Evolutionary conservation across 2,113 vertebrate species (phyloP).

Genomic region (Percopsis transmontana): DNA sequence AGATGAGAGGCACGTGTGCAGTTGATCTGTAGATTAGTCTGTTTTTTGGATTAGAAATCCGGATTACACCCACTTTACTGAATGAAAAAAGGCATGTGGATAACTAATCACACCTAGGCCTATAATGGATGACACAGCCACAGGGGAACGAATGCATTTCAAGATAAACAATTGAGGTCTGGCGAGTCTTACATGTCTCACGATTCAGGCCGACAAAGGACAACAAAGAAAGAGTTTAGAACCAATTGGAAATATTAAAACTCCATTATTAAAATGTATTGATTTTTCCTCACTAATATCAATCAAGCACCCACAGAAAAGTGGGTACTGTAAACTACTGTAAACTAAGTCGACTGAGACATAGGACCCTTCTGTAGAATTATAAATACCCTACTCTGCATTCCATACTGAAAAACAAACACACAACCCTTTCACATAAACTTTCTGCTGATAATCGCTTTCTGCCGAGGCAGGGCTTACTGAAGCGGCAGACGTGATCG

Average conservation of each 20-base stretch:
- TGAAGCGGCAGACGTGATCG: conserved; percentile 54
- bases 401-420: not conserved
- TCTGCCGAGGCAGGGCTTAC: not conserved
- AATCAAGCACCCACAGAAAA: not conserved
- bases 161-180: not conserved
- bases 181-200: too few relatives aligned
- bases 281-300: too few relatives aligned
- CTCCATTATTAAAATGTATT: too few relatives aligned
- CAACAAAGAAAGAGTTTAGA: too few relatives aligned
- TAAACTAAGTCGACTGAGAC: too few relatives aligned
- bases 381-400: not conserved
- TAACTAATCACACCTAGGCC: conserved; percentile 32
- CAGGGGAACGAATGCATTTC: not conserved
- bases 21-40: conserved; percentile 74
- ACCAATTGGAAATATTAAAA: too few relatives aligned
- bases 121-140: conserved; percentile 14
- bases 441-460: conserved; percentile 34
- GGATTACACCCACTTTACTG: conserved; percentile 54
- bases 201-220: too few relatives aligned
- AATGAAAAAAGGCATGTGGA: conserved; percentile 41
- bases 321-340: too few relatives aligned
- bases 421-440: conserved; percentile 27
- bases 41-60: conserved; percentile 62
- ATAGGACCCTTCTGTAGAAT: too few relatives aligned
- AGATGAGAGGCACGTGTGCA: conserved; percentile 18